These are phyloP conservation scores for Perizoma affinitatum DNA, from an alignment of 2,888 invertebrate species.

Conservation along the genomic window DNA sequence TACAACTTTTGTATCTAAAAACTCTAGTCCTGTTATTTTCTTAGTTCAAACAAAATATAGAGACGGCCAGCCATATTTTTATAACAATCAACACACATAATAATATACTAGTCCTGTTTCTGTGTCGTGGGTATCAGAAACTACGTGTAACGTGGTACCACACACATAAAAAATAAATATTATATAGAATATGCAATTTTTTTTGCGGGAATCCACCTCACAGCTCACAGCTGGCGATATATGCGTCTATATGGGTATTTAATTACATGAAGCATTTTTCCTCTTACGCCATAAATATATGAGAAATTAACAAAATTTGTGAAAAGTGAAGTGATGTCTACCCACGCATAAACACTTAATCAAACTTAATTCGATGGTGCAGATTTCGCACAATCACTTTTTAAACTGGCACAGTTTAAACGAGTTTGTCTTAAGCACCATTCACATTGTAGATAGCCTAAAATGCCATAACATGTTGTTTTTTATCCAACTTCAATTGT, in stretches of 20 bases:
- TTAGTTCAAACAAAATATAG: too few relatives aligned
- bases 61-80: too few relatives aligned
- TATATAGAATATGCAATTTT: too few relatives aligned
- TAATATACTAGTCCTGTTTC: too few relatives aligned
- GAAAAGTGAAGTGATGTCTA: conserved; percentile 22
- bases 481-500: background rate
- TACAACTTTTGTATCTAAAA: too few relatives aligned
- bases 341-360: conserved; percentile 35
- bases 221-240: too few relatives aligned
- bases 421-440: conserved; percentile 34
- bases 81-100: too few relatives aligned
- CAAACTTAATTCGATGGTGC: conserved; percentile 27
- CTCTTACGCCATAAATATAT: conserved; percentile 2
- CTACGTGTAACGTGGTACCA: too few relatives aligned
- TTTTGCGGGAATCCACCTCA: too few relatives aligned
- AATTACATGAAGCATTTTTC: conserved; percentile 5
- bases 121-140: too few relatives aligned
- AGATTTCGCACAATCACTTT: conserved; percentile 34
- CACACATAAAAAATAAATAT: too few relatives aligned
- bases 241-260: background rate
- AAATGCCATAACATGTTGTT: conserved; percentile 19
- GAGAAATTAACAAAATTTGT: conserved; percentile 5
- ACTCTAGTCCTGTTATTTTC: too few relatives aligned
- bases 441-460: conserved; percentile 31
- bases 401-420: conserved; percentile 34